Conservation (phyloP, 2,797 vertebrate species). For the Urophycis tenuis region DNA sequence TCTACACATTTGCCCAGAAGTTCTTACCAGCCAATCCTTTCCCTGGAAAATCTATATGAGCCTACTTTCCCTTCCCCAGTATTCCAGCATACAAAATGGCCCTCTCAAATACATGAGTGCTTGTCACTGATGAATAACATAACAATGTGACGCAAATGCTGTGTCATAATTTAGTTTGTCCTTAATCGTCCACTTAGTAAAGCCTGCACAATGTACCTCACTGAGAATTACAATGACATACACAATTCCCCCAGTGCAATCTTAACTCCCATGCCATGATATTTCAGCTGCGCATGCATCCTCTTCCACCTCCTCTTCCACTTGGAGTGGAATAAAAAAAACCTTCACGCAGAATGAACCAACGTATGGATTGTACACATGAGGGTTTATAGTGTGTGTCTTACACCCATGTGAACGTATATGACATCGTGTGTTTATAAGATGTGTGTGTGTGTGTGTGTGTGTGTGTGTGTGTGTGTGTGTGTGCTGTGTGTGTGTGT, state of each 20-base stretch:
- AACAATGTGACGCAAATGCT: background rate
- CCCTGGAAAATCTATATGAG: background rate
- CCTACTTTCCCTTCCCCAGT: background rate
- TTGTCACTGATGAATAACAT: background rate
- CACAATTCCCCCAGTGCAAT: background rate
- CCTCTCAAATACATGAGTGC: background rate
- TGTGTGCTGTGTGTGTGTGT: no score
- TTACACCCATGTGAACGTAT: background rate
- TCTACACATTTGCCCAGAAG: background rate
- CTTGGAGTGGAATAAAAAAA: background rate
- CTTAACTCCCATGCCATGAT: background rate
- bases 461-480: no score
- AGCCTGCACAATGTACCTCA: background rate
- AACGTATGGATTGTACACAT: background rate
- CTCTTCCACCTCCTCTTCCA: background rate
- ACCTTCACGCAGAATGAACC: background rate
- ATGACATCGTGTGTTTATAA: slow-evolving; percentile 24
- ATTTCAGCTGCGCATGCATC: background rate
- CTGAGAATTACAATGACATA: background rate
- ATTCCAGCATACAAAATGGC: background rate
- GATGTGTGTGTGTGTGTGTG: slow-evolving; percentile 47
- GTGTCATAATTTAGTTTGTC: background rate
- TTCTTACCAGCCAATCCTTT: background rate
- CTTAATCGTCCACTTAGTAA: slow-evolving; percentile 32
- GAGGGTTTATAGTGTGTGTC: background rate